Evolutionary conservation across 2,113 vertebrate species (phyloP).

Genomic region (Anser brachyrhynchus): DNA sequence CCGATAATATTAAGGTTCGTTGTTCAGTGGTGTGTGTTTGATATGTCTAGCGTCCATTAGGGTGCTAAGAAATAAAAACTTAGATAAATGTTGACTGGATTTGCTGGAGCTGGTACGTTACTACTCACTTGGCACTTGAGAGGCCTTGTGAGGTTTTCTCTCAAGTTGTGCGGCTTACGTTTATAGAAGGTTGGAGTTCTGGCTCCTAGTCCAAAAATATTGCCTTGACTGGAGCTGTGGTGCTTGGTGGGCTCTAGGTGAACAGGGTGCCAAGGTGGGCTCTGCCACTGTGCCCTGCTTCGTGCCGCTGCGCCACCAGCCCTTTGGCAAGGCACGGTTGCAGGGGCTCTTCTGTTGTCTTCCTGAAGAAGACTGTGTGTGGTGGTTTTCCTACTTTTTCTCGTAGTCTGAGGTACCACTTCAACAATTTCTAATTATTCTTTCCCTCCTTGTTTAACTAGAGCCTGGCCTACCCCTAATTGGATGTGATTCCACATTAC

Average conservation of each 20-base stretch:
- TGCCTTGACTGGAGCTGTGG: not conserved
- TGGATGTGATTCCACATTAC: not conserved
- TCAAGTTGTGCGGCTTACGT: not conserved
- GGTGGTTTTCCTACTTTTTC: not conserved
- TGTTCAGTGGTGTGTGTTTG: not conserved
- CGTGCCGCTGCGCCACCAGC: not conserved
- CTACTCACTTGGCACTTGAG: not conserved
- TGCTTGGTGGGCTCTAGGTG: not conserved
- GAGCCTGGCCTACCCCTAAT: not conserved
- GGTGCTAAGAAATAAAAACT: not conserved
- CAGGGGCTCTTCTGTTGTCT: not conserved
- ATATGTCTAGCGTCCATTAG: not conserved
- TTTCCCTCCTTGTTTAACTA: not conserved
- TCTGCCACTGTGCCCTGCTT: not conserved
- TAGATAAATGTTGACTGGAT: accelerated
- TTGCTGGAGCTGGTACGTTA: not conserved
- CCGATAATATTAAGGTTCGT: not conserved
- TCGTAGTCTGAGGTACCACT: not conserved
- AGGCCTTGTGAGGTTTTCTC: not conserved
- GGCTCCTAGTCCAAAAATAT: not conserved
- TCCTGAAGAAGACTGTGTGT: not conserved
- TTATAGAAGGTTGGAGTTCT: not conserved
- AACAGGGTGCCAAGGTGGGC: not conserved
- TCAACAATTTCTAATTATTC: not conserved
- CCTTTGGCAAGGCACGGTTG: not conserved